Percentiles rank a stretch among this genome's conserved stretches.
Conservation (phyloP, 2,113 vertebrate genomes). For the Psittacula cyanocephala region DNA sequence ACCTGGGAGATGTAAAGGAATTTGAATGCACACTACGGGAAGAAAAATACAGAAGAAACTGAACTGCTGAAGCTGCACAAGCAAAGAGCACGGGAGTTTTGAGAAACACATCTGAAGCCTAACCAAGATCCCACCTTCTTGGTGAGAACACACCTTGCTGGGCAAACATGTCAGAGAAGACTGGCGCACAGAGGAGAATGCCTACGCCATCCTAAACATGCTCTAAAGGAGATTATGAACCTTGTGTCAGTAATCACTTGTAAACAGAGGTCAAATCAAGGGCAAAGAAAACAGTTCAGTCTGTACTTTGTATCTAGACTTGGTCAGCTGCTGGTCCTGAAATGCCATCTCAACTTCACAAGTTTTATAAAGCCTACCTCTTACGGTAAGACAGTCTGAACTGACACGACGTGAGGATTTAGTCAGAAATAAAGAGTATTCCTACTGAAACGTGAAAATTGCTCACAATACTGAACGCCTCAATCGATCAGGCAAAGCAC, state of each 20-base stretch:
- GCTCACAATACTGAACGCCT: neutral
- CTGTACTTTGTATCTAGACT: neutral
- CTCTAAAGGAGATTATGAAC: neutral
- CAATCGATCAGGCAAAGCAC: rapidly evolving
- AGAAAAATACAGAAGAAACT: rapidly evolving
- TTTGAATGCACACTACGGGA: neutral
- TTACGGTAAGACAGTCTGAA: rapidly evolving
- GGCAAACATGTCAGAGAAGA: neutral
- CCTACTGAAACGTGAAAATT: neutral
- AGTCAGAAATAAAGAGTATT: neutral
- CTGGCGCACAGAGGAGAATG: no score
- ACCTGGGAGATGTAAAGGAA: neutral
- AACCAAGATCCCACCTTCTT: neutral
- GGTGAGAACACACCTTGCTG: neutral
- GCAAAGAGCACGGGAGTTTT: neutral
- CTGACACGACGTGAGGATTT: rapidly evolving
- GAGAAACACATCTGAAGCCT: neutral
- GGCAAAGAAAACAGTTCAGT: neutral
- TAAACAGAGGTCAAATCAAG: neutral
- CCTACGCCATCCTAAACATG: neutral
- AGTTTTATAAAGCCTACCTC: neutral
- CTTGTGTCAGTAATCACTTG: neutral
- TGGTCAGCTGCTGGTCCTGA: neutral
- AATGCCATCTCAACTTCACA: neutral
- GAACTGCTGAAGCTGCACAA: neutral